phyloP scores from a whole-genome alignment of 2,113 vertebrate genomes.

The Limnothrissa miodon region DNA sequence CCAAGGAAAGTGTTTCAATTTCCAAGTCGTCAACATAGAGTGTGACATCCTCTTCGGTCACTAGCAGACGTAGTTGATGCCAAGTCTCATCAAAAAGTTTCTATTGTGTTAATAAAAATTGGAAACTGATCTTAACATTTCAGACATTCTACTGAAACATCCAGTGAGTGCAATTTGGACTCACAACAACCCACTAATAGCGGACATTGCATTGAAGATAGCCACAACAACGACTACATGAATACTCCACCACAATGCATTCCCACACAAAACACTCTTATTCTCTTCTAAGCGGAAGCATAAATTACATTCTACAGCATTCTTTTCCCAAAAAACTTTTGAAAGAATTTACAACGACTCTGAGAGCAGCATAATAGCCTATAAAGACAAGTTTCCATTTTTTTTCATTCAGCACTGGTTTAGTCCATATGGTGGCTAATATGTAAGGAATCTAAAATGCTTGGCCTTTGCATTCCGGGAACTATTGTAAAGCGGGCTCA shows the following conservation, averaged over 20 bases:
- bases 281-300: background rate
- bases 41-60: conserved; percentile 88
- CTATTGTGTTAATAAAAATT: conserved; percentile 46
- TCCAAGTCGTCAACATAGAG: conserved; percentile 88
- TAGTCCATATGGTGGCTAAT: background rate
- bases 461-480: background rate
- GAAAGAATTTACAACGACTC: conserved; percentile 6
- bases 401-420: background rate
- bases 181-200: background rate
- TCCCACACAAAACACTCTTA: background rate
- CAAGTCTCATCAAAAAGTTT: conserved; percentile 90
- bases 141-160: background rate
- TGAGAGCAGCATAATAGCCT: background rate
- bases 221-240: background rate
- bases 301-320: background rate
- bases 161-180: background rate
- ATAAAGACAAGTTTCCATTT: background rate
- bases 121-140: conserved; percentile 25
- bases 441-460: background rate
- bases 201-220: background rate
- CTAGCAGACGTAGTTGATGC: conserved; percentile 92
- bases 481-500: background rate
- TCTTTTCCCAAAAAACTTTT: background rate
- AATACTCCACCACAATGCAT: background rate
- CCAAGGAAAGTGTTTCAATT: conserved; percentile 78